Base-by-base conservation (phyloP, 2,888 invertebrate genomes). In the Gandaritis pyraliata region DNA sequence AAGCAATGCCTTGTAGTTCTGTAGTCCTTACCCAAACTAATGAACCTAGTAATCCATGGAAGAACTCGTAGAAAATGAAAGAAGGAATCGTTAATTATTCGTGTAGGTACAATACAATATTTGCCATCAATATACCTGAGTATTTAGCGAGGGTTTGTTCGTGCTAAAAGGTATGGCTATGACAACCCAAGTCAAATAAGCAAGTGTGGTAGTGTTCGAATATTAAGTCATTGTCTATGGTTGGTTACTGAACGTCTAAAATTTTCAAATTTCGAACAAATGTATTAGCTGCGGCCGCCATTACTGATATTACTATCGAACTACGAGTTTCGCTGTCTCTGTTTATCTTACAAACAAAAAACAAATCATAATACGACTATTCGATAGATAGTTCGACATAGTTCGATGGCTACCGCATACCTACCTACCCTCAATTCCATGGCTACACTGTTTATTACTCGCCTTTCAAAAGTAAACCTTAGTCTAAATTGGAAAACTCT, bases 401-500 rank as follows among this genome's bases (percentile, higher is more conserved):
- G 6, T 1, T 41, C n/a, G 33, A 33, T 33, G 10, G 33, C 13
- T 1, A 6, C 41, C 41, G 15, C 6, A 23, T 23, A n/a, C n/a
- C n/a, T 6, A 41, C 13, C 5, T 13, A 13, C 41, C 41, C 16
- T 18, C 18, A 16, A 4, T 48, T 49, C 50, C 50, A 58, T 50
- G 50, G 43, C 23, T 45, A 58, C 1, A 58, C 43, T 11, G 29
- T 15, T 10, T 11, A 56, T 13, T 10, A 56, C 16, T 12, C 39
- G 30, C 30, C 36, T 16, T 10, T 49, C 10, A 13, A 13, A 30
- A 13, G 10, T 15, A 33, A 30, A 33, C 33, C 58, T 63, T 58
- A 64, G 38, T 48, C 58, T 71, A 71, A 66, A 71, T 83, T 77
- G 73, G 66, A 79, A 78, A 74, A 76, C 52, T 67, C 77, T 83